Percentiles rank a stretch among this genome's conserved stretches.
phyloP scores from a whole-genome alignment of 2,113 vertebrate species.

The Scalopus aquaticus region DNA sequence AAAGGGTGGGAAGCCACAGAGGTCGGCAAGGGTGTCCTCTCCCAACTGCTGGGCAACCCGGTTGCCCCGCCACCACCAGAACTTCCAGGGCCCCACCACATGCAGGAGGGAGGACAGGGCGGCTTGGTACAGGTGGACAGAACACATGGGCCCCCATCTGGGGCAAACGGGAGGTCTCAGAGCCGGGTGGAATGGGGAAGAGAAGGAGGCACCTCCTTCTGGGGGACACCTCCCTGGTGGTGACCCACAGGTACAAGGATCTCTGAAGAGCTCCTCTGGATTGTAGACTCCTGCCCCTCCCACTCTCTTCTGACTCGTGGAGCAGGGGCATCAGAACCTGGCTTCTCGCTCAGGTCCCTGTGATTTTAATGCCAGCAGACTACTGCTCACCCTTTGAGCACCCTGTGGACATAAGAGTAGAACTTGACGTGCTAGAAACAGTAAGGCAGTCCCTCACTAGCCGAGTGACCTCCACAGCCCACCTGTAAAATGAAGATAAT shows the following conservation, averaged over 20 bases:
- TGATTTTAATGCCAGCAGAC: not conserved
- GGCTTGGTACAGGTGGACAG: not conserved
- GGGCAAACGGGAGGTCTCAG: not conserved
- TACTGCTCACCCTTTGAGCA: not conserved
- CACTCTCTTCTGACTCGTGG: not conserved
- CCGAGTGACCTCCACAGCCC: not conserved
- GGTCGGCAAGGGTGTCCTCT: not conserved
- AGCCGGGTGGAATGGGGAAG: not conserved
- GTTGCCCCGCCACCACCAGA: not conserved
- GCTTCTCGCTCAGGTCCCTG: not conserved
- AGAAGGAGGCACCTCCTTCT: not conserved
- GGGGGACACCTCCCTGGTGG: too few relatives aligned
- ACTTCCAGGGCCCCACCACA: not conserved
- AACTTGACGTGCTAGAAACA: not conserved
- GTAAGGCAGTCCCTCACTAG: not conserved
- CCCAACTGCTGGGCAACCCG: not conserved
- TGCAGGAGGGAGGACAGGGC: not conserved
- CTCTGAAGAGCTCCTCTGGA: not conserved
- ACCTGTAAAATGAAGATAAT: not conserved
- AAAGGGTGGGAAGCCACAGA: not conserved
- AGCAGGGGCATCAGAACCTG: not conserved
- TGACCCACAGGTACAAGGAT: not conserved
- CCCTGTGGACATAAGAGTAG: not conserved
- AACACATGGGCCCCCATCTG: too few relatives aligned
- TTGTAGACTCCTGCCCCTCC: not conserved